phyloP scores from a whole-genome alignment of 2,797 vertebrate genomes.

The Ctenosaura bakeri region DNA sequence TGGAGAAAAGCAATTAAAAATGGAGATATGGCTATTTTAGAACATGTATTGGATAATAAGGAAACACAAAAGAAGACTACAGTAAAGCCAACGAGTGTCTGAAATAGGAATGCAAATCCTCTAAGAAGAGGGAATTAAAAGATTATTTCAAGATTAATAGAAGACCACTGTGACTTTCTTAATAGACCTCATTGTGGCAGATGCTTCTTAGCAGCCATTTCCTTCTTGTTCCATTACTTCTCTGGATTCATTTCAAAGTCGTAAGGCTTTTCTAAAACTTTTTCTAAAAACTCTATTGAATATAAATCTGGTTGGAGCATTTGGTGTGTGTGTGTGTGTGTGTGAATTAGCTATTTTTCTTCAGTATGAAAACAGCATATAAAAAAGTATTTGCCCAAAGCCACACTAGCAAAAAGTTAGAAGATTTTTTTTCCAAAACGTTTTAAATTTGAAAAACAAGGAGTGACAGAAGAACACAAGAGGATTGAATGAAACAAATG shows the following conservation, averaged over 20 bases:
- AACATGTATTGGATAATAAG: constrained; percentile 50
- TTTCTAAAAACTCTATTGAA: constrained; percentile 58
- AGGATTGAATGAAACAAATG: constrained; percentile 56
- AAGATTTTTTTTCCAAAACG: constrained; percentile 56
- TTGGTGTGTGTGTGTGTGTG: not conserved
- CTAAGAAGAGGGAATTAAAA: constrained; percentile 65
- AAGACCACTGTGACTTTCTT: constrained; percentile 49
- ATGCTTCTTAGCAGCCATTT: constrained; percentile 56
- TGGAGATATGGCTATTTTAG: constrained; percentile 56
- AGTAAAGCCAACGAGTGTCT: not conserved
- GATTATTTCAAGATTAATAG: constrained; percentile 64
- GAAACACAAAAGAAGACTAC: constrained; percentile 49
- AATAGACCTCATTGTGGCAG: constrained; percentile 55
- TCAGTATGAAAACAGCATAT: constrained; percentile 58
- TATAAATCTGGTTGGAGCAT: constrained; percentile 62
- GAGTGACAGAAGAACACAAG: constrained; percentile 47
- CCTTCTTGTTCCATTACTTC: constrained; percentile 54
- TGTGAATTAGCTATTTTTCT: constrained; percentile 61
- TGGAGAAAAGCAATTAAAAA: constrained; percentile 74
- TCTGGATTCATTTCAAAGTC: constrained; percentile 54
- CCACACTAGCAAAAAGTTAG: constrained; percentile 34
- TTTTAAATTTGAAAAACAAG: constrained; percentile 54
- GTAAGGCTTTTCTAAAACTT: constrained; percentile 40
- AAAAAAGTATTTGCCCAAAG: constrained; percentile 42
- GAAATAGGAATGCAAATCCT: constrained; percentile 54